Conservation (phyloP, 2,113 vertebrate genomes). For the Struthio camelus region DNA sequence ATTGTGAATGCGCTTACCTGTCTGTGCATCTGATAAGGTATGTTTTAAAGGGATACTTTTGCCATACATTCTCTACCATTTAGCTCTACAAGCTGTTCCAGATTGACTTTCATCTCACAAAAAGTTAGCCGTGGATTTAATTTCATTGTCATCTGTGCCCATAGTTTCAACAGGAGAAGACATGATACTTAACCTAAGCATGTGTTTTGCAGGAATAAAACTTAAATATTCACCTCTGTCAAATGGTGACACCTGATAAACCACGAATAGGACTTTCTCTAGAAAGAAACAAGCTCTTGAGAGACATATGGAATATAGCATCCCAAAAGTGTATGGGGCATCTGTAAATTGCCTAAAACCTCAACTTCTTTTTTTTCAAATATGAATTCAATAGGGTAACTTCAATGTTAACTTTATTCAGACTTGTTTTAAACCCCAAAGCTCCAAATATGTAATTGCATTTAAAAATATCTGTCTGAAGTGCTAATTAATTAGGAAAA, state of each 20-base stretch:
- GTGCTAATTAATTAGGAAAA: background rate
- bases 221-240: background rate
- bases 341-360: background rate
- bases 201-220: background rate
- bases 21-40: background rate
- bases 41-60: background rate
- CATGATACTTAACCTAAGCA: background rate
- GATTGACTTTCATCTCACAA: background rate
- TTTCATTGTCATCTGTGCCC: background rate
- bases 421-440: background rate
- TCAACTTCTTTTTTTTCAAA: background rate
- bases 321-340: background rate
- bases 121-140: background rate
- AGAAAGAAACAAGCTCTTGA: background rate
- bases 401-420: background rate
- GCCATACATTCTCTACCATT: background rate
- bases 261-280: background rate
- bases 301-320: background rate
- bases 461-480: conserved; percentile 23
- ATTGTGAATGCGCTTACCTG: background rate
- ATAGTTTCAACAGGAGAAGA: background rate
- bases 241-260: background rate
- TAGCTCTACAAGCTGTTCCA: background rate
- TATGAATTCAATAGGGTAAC: background rate
- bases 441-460: background rate